Evolutionary conservation across 2,113 vertebrate species (phyloP).

Genomic region (Phyllostomus discolor): DNA sequence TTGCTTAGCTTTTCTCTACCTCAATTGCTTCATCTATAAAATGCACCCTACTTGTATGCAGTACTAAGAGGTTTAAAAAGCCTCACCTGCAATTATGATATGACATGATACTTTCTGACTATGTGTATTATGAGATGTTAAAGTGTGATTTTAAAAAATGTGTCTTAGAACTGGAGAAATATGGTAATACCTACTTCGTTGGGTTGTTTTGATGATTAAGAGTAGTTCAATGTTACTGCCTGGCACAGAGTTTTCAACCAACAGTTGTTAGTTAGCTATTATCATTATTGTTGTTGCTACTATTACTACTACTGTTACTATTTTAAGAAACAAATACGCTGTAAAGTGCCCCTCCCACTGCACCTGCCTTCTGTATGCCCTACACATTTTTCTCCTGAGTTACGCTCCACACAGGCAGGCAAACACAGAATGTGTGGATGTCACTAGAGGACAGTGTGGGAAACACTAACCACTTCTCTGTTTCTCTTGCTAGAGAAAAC

Average conservation of each 20-base stretch:
- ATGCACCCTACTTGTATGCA: neutral
- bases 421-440: neutral
- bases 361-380: neutral
- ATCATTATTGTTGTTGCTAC: neutral
- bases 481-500: constrained; percentile 13
- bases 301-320: neutral
- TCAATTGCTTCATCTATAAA: neutral
- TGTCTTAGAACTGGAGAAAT: neutral
- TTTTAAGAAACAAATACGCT: neutral
- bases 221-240: neutral
- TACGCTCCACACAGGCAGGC: neutral
- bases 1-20: neutral
- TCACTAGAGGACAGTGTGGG: neutral
- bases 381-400: neutral
- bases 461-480: constrained; percentile 5
- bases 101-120: neutral
- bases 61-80: neutral
- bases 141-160: neutral
- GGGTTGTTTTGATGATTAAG: neutral
- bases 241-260: neutral
- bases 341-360: neutral
- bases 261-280: neutral
- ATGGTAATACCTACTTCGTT: neutral
- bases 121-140: neutral
- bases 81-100: neutral